These are phyloP conservation scores for Hyles vespertilio DNA, from an alignment of 1,140 invertebrate genomes.

Conservation along the genomic window DNA sequence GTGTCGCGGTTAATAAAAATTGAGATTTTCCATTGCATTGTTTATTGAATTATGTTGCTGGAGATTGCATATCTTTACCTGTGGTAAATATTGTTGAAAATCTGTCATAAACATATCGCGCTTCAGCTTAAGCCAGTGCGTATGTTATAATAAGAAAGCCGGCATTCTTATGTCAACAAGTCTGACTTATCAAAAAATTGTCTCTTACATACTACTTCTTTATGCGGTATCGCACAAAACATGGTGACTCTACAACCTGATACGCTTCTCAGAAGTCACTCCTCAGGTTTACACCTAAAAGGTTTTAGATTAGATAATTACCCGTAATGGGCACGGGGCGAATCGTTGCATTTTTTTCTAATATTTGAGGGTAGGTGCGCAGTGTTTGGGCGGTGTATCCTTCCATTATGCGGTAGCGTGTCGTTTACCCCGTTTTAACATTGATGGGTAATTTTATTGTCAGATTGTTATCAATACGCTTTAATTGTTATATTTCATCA, in stretches of 20 bases:
- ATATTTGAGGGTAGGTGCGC: constrained; percentile 23
- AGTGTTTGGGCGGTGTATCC: constrained; percentile 40
- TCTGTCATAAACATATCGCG: no score
- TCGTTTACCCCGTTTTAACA: constrained; percentile 7
- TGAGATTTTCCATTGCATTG: no score
- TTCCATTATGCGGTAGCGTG: constrained; percentile 43
- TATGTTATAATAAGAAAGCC: no score
- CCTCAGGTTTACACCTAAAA: constrained; percentile 57
- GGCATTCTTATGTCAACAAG: no score
- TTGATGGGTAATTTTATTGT: constrained; percentile 41
- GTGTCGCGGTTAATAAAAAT: no score
- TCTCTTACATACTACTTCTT: not conserved
- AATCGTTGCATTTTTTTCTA: constrained; percentile 32
- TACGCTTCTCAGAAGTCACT: constrained; percentile 61
- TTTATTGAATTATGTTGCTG: no score
- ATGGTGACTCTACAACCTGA: constrained; percentile 18
- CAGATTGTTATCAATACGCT: constrained; percentile 19
- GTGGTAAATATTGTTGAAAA: no score
- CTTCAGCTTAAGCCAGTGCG: no score
- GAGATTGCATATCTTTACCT: no score
- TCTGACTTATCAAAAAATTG: not conserved
- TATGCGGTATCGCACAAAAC: not conserved
- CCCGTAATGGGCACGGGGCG: constrained; percentile 43
- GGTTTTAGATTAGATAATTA: constrained; percentile 74
- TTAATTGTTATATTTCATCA: not conserved